Evolutionary conservation across 2,888 invertebrate genomes (phyloP).

Genomic region (Anodontia alba): DNA sequence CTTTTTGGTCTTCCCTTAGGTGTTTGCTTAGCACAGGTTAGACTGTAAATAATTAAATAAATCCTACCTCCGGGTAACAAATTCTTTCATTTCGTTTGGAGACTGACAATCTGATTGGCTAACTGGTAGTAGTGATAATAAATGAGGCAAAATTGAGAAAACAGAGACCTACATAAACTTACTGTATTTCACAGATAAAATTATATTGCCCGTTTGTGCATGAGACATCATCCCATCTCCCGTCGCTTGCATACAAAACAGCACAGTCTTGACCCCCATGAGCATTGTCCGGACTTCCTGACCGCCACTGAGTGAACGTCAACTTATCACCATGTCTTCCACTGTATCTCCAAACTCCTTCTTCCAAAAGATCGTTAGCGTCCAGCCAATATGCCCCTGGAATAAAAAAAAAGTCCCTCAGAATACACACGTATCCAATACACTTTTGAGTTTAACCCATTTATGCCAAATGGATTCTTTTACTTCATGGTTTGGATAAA

Average conservation of each 20-base stretch:
- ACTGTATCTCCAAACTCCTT: not conserved
- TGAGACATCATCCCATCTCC: not conserved
- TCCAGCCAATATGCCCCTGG: not conserved
- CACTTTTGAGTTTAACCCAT: too few relatives aligned
- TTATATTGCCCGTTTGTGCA: not conserved
- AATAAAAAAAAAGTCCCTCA: not conserved
- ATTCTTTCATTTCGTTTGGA: too few relatives aligned
- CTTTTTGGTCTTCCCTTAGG: too few relatives aligned
- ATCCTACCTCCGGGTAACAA: too few relatives aligned
- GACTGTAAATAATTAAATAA: too few relatives aligned
- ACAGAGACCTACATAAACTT: too few relatives aligned
- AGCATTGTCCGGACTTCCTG: not conserved
- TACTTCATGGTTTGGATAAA: too few relatives aligned
- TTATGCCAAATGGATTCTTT: too few relatives aligned
- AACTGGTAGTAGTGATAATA: too few relatives aligned
- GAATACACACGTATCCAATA: not conserved
- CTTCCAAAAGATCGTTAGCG: not conserved
- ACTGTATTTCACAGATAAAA: conserved; percentile 1
- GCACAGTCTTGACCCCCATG: not conserved
- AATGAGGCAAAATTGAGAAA: too few relatives aligned
- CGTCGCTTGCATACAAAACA: not conserved
- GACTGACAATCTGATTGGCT: too few relatives aligned
- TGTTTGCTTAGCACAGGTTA: too few relatives aligned
- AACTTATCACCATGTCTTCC: not conserved
- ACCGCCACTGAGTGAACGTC: not conserved